Base-by-base conservation (phyloP, 2,888 invertebrate species). In the Leptinotarsa peninsularis region DNA sequence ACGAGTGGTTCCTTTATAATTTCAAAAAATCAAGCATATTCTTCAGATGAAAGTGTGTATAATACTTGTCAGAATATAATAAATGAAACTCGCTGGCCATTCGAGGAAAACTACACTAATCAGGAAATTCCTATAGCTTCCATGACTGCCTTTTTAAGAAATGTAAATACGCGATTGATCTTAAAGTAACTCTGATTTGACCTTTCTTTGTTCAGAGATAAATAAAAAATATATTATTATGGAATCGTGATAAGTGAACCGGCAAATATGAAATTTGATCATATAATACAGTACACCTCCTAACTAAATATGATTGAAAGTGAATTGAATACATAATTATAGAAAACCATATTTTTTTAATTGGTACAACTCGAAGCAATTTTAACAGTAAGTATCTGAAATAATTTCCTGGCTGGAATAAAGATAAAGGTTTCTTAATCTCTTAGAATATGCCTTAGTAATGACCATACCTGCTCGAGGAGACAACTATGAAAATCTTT, bases 181-280 rank as follows among this genome's bases (percentile, higher is more conserved):
- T 54, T 7, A 18, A 52, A 58, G 56, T 13, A 21, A 10, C 21
- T 58, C 14, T 10, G 4, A 23, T 23, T 18, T 58, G 58, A 58
- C 58, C 58, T 58, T 58, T 58, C 58, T 58, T 58, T 58, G 58
- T 23, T 23, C 58, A 21, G 58, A 4, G 23, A 27, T 58, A 23
- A 58, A 58, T 58, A 23, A 58, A 4, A 23, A 58, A 58, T 21
- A 58, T 58, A 23, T 58, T 58, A 23, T 23, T 23, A 14, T 23
- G 4, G 21, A 58, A 58, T 58, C 14, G 21, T 58, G 15, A 58
- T 58, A 17, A 21, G 4, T 58, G 13, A 58, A 58, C 15, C 23
- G 23, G 58, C 54, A 18, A 58, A 58, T 15, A 58, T 58, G 58
- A 13, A 58, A 58, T 23, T 58, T 23, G 23, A 58, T 58, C 58